Conservation (phyloP, 2,113 vertebrate genomes). For the Sturnus vulgaris region DNA sequence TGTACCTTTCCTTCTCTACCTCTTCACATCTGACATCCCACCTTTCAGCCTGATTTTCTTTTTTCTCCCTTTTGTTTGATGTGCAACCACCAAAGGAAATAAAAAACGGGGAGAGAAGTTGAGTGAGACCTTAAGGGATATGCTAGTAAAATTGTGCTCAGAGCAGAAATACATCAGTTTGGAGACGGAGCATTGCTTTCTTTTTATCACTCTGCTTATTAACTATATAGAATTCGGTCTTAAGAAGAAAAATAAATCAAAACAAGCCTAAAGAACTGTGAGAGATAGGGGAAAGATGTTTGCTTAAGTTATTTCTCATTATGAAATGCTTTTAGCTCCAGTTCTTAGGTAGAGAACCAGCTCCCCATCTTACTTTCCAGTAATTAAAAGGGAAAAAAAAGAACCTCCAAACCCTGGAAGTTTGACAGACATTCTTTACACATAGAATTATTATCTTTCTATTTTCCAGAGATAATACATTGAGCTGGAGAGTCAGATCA, state of each 20-base stretch:
- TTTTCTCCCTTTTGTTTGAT: neutral
- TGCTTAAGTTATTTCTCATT: slow-evolving; percentile 1
- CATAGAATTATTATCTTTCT: neutral
- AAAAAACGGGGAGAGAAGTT: neutral
- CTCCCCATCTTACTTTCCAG: neutral
- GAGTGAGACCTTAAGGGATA: neutral
- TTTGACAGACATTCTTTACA: neutral
- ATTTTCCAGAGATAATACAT: neutral
- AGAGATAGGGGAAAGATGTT: slow-evolving; percentile 6
- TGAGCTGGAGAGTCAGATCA: neutral
- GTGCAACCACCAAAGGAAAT: neutral
- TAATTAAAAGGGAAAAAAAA: neutral
- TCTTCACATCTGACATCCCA: neutral
- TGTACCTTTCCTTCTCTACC: neutral
- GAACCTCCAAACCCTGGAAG: neutral
- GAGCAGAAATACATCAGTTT: neutral
- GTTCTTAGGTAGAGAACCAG: neutral
- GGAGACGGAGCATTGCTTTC: neutral
- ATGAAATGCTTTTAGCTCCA: neutral
- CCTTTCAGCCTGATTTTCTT: neutral
- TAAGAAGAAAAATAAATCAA: neutral
- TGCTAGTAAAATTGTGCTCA: neutral
- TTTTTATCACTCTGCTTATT: slow-evolving; percentile 13
- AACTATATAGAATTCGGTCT: neutral
- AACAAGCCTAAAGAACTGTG: neutral